A percentile compares a stretch with the other conserved stretches of the same genome.
These are phyloP conservation scores for Ahaetulla prasina DNA, from an alignment of 2,113 vertebrate species.

Conservation along the genomic window DNA sequence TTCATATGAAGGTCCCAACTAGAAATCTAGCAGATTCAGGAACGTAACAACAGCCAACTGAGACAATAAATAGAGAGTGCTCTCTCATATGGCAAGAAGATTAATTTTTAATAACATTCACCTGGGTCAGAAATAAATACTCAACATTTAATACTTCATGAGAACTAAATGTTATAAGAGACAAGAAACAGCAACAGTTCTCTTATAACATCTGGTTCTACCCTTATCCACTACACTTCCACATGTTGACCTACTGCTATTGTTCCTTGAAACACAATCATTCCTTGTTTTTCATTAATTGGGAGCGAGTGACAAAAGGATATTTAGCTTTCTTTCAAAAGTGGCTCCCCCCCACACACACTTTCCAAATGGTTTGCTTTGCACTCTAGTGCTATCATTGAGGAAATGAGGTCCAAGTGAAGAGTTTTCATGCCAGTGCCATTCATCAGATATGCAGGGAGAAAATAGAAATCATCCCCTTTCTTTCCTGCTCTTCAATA, in stretches of 20 bases:
- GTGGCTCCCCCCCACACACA: no score
- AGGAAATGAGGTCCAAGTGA: not conserved
- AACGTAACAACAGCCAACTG: not conserved
- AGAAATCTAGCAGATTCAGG: not conserved
- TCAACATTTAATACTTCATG: slow-evolving; percentile 5
- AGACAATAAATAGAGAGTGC: not conserved
- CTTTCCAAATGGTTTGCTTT: not conserved
- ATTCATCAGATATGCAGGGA: slow-evolving; percentile 14
- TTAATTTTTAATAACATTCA: slow-evolving; percentile 15
- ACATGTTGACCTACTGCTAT: not conserved
- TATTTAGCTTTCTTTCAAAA: slow-evolving; percentile 35
- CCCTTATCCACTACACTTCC: not conserved
- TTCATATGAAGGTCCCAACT: not conserved
- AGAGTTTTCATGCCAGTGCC: not conserved
- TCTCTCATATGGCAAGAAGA: not conserved
- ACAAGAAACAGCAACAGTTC: not conserved
- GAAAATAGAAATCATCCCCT: slow-evolving; percentile 1
- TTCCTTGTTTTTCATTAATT: slow-evolving; percentile 7
- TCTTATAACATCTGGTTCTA: not conserved
- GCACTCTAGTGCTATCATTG: not conserved
- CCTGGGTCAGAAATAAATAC: not conserved
- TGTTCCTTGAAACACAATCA: slow-evolving; percentile 2
- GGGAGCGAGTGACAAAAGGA: not conserved
- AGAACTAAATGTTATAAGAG: not conserved
- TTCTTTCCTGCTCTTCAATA: slow-evolving; percentile 2